phyloP scores from a whole-genome alignment of 2,113 vertebrate genomes.

The Chaetops frenatus region DNA sequence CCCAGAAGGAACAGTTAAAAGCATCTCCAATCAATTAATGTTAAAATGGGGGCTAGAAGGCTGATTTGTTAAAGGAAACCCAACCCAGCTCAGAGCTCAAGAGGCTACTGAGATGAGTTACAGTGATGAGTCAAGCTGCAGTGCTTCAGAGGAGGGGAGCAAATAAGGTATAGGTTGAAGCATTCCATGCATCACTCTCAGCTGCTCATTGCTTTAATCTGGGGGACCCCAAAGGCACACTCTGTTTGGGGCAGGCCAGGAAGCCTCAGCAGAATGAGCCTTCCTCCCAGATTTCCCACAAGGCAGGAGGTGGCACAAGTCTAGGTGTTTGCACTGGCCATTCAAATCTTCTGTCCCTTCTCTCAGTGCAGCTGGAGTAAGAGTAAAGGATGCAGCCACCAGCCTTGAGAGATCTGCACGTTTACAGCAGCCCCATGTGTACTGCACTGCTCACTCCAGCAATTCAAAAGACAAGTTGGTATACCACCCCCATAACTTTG shows the following conservation, averaged over 20 bases:
- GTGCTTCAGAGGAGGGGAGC: not conserved
- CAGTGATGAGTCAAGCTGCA: not conserved
- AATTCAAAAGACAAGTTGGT: not conserved
- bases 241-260: not conserved
- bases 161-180: not conserved
- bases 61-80: slow-evolving; percentile 53
- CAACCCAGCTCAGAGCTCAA: not conserved
- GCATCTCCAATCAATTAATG: slow-evolving; percentile 68
- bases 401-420: not conserved
- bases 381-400: not conserved
- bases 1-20: slow-evolving; percentile 66
- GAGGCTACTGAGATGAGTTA: not conserved
- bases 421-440: not conserved
- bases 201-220: not conserved
- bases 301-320: not conserved
- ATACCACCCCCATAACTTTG: not conserved
- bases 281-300: not conserved
- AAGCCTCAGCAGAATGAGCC: not conserved
- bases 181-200: not conserved
- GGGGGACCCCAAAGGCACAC: not conserved
- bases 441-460: not conserved
- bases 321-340: not conserved
- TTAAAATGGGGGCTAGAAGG: slow-evolving; percentile 41
- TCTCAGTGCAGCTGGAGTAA: not conserved
- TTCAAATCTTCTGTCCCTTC: not conserved